Conservation (phyloP, 2,797 vertebrate species). For the Acanthurus leucopareius region DNA sequence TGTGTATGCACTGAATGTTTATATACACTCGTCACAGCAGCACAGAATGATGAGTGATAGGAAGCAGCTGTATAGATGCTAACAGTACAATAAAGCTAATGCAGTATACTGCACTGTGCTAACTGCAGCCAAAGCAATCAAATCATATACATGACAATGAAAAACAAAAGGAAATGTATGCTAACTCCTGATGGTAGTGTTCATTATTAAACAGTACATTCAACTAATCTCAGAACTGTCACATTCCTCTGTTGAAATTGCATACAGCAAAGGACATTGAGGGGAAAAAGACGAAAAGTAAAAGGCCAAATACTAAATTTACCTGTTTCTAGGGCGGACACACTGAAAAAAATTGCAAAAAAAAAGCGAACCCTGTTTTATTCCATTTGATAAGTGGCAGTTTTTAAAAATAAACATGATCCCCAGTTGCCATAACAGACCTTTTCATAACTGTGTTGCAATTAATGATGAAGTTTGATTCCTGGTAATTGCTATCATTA, state of each 20-base stretch:
- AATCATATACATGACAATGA: constrained; percentile 30
- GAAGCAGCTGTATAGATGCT: constrained; percentile 40
- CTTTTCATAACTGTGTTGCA: neutral
- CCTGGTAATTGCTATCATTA: neutral
- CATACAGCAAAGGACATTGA: constrained; percentile 50
- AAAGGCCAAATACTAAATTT: constrained; percentile 34
- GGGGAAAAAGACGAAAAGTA: constrained; percentile 24
- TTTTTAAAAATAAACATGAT: constrained; percentile 33
- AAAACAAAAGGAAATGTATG: constrained; percentile 20
- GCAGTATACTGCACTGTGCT: constrained; percentile 14
- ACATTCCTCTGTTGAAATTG: constrained; percentile 61
- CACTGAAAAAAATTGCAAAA: constrained; percentile 4
- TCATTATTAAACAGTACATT: constrained; percentile 75
- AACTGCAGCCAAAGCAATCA: constrained; percentile 42
- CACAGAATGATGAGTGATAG: constrained; percentile 34
- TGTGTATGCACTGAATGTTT: constrained; percentile 51
- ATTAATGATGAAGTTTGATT: neutral
- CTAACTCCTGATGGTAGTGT: constrained; percentile 47
- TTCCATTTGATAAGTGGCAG: constrained; percentile 47
- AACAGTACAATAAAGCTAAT: constrained; percentile 44
- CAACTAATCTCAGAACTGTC: constrained; percentile 65
- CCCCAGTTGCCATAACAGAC: neutral
- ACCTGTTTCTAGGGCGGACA: constrained; percentile 17
- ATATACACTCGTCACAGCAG: constrained; percentile 32
- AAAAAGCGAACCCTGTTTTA: constrained; percentile 64